Evolutionary conservation across 2,113 vertebrate genomes (phyloP).

Genomic region (Chionodraco myersi): DNA sequence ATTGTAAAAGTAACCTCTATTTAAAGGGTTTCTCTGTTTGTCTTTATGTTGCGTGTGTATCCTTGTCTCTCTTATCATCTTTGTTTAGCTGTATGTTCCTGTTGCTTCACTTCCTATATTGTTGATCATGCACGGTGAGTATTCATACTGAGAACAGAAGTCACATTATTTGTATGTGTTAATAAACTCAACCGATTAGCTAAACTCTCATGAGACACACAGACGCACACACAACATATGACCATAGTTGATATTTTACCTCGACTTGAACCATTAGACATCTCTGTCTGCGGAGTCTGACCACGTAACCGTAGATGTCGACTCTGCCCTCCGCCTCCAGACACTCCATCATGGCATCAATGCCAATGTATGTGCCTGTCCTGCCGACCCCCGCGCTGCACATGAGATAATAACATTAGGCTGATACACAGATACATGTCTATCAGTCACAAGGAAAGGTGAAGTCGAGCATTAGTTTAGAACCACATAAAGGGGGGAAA

Average conservation of each 20-base stretch:
- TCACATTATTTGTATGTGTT: neutral
- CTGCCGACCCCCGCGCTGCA: constrained; percentile 94
- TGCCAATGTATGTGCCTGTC: constrained; percentile 94
- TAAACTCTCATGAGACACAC: neutral
- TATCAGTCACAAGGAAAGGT: neutral
- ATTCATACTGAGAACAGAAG: neutral
- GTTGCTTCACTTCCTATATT: neutral
- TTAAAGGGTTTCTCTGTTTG: neutral
- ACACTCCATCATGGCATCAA: constrained; percentile 96
- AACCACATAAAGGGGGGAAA: neutral
- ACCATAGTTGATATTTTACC: constrained; percentile 73
- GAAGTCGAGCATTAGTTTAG: neutral
- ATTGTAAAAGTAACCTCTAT: neutral
- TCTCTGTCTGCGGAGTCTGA: constrained; percentile 91
- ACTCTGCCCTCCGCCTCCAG: constrained; percentile 91
- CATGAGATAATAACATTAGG: neutral
- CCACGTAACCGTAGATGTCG: constrained; percentile 94
- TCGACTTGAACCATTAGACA: constrained; percentile 99
- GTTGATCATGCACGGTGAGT: neutral
- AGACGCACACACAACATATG: neutral
- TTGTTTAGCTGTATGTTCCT: neutral
- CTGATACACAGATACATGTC: neutral
- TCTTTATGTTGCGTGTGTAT: neutral
- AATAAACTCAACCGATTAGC: neutral
- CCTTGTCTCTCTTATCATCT: neutral